Evolutionary conservation across 2,888 invertebrate species (phyloP).

Genomic region (Eretmocerus hayati): DNA sequence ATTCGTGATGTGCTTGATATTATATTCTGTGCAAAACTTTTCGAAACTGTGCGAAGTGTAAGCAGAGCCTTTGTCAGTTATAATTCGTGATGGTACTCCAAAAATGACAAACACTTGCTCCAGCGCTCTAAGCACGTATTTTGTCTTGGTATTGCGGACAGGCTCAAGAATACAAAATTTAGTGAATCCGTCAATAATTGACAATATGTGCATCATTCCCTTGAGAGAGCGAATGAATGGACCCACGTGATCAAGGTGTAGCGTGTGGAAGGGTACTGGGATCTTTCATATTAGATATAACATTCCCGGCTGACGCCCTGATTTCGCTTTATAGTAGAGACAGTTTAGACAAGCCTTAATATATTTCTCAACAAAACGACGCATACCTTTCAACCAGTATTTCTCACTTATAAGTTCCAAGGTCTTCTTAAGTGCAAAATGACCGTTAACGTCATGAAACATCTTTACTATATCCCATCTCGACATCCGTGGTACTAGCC

Average conservation of each 20-base stretch:
- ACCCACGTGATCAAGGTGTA: slow-evolving; percentile 41
- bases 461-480: no score
- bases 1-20: slow-evolving; percentile 31
- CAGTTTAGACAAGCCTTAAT: slow-evolving; percentile 41
- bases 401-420: no score
- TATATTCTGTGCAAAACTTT: slow-evolving; percentile 31
- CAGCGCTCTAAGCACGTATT: slow-evolving; percentile 29
- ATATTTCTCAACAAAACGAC: slow-evolving; percentile 38
- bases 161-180: no score
- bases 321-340: slow-evolving; percentile 32
- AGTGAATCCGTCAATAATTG: no score
- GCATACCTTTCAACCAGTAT: slow-evolving; percentile 40
- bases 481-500: no score
- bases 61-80: slow-evolving; percentile 39
- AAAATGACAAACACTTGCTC: slow-evolving; percentile 30
- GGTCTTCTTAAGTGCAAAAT: no score
- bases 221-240: slow-evolving; percentile 32
- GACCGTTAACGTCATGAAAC: no score
- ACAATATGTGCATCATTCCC: slow-evolving; percentile 31
- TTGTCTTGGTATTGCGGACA: no score
- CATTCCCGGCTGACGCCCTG: slow-evolving; percentile 31
- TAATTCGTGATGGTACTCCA: slow-evolving; percentile 30
- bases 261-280: slow-evolving; percentile 34
- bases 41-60: slow-evolving; percentile 37
- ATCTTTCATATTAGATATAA: slow-evolving; percentile 41